Conservation (phyloP, 2,888 invertebrate genomes). For the Cabera pusaria region DNA sequence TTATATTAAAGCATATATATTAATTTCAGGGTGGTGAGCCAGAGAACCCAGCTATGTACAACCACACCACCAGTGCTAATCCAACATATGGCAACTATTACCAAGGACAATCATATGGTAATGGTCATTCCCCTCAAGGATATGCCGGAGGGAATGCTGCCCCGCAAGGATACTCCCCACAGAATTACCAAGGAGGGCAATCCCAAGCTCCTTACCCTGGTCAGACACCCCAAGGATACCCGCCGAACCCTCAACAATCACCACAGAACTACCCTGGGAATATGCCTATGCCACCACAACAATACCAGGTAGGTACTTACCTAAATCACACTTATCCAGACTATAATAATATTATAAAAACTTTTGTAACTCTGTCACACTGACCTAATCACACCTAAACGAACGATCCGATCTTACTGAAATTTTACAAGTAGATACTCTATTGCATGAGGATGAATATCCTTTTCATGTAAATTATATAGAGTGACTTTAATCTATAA, state of each 20-base stretch:
- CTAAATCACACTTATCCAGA: too few relatives aligned
- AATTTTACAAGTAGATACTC: too few relatives aligned
- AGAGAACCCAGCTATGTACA: conserved; percentile 72
- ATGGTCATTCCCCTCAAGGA: conserved; percentile 74
- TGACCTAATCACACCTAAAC: too few relatives aligned
- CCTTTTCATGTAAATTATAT: too few relatives aligned
- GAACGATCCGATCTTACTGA: too few relatives aligned
- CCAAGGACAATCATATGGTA: conserved; percentile 74
- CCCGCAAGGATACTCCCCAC: conserved; percentile 71
- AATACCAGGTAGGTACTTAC: conserved; percentile 84
- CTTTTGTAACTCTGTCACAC: too few relatives aligned
- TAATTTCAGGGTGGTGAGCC: conserved; percentile 74
- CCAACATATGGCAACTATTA: conserved; percentile 72
- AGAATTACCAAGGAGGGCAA: conserved; percentile 63
- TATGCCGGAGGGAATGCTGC: conserved; percentile 64
- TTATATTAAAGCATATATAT: too few relatives aligned
- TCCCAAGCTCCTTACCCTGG: conserved; percentile 59
- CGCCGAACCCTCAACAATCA: conserved; percentile 69
- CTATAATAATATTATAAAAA: too few relatives aligned
- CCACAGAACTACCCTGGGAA: conserved; percentile 70
- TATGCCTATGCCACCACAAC: conserved; percentile 75
- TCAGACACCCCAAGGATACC: conserved; percentile 64
- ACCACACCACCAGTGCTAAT: conserved; percentile 69
- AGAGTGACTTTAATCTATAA: too few relatives aligned
- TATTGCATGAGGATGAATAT: too few relatives aligned